Conservation (phyloP, 2,113 vertebrate genomes). For the Ictalurus furcatus region DNA sequence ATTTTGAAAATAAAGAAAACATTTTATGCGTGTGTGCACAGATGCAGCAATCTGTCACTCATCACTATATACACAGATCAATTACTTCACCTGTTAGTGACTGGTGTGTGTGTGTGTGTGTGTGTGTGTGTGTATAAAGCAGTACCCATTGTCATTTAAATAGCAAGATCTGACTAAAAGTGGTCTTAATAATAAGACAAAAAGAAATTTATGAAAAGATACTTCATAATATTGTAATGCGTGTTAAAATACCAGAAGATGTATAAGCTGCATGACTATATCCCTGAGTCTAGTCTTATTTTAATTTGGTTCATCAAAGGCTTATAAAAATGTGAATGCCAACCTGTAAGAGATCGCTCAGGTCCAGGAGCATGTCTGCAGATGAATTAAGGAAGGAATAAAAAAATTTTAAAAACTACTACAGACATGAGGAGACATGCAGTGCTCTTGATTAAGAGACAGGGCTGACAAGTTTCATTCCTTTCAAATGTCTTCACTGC, state of each 20-base stretch:
- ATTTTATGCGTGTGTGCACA: background rate
- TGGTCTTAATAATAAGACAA: background rate
- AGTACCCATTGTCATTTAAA: background rate
- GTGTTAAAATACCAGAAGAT: background rate
- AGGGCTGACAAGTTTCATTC: background rate
- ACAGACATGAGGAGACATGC: conserved; percentile 10
- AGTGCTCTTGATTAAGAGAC: background rate
- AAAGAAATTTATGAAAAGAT: too few relatives aligned
- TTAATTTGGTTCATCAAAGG: background rate
- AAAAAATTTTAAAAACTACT: background rate
- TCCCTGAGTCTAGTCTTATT: background rate
- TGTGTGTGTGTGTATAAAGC: too few relatives aligned
- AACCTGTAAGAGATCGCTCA: conserved; percentile 98
- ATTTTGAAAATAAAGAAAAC: background rate
- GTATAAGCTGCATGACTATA: background rate
- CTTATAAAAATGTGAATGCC: conserved; percentile 7
- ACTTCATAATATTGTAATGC: background rate
- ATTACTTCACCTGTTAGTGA: too few relatives aligned
- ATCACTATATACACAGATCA: too few relatives aligned
- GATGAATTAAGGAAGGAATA: conserved; percentile 50
- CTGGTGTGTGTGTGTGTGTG: too few relatives aligned
- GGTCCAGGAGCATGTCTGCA: conserved; percentile 94
- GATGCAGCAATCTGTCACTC: background rate
- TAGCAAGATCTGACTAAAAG: background rate
- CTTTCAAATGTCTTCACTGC: background rate